A percentile compares a stretch with the other conserved stretches of the same genome.
phyloP scores from a whole-genome alignment of 2,797 vertebrate species.

The Cossypha caffra region DNA sequence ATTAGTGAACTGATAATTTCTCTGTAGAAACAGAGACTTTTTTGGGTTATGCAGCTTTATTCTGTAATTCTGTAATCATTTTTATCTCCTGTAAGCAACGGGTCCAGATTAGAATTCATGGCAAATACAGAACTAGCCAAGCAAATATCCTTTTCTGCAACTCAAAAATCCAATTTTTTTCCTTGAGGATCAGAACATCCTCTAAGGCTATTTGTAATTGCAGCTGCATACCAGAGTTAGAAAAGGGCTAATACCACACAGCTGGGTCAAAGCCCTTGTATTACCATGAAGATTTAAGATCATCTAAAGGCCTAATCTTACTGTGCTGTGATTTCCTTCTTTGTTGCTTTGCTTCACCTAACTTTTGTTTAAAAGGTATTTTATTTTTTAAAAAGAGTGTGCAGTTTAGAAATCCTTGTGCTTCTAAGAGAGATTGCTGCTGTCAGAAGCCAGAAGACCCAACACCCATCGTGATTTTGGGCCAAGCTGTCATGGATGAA shows the following conservation, averaged over 20 bases:
- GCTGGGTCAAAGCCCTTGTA: not conserved
- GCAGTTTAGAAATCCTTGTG: not conserved
- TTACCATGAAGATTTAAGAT: not conserved
- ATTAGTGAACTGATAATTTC: not conserved
- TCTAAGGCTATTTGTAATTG: not conserved
- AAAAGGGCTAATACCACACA: not conserved
- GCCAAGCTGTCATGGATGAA: not conserved
- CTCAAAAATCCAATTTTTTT: not conserved
- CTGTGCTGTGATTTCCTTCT: not conserved
- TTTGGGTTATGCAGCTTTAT: not conserved
- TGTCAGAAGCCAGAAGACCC: not conserved
- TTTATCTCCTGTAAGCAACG: not conserved
- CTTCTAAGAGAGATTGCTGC: not conserved
- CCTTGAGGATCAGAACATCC: not conserved
- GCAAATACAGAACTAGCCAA: not conserved
- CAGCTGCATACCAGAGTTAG: not conserved
- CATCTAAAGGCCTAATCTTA: not conserved
- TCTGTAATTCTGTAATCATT: constrained; percentile 36
- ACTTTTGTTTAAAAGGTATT: not conserved
- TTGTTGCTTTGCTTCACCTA: not conserved
- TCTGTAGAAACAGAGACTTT: not conserved
- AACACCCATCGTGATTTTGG: not conserved
- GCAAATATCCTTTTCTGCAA: not conserved
- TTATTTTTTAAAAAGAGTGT: not conserved
- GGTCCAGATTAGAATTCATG: not conserved